Evolutionary conservation across 2,113 vertebrate genomes (phyloP).

Genomic region (Mesitornis unicolor): DNA sequence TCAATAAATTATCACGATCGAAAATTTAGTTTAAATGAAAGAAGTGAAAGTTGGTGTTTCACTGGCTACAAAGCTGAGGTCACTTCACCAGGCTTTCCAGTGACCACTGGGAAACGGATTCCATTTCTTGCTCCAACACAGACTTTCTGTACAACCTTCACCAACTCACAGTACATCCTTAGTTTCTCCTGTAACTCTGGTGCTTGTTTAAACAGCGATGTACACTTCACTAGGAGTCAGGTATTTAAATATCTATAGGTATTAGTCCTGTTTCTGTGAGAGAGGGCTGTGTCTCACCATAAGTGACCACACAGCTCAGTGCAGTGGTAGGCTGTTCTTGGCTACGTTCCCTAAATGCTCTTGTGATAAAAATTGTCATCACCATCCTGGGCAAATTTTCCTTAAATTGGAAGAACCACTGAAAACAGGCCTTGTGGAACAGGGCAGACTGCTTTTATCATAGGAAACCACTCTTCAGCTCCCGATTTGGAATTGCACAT

Average conservation of each 20-base stretch:
- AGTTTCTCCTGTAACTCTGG: background rate
- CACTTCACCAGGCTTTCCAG: background rate
- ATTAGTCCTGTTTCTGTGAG: background rate
- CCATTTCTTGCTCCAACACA: background rate
- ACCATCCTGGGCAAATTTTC: background rate
- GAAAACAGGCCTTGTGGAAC: background rate
- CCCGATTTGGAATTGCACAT: background rate
- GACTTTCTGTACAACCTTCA: background rate
- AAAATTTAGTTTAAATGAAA: background rate
- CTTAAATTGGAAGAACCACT: background rate
- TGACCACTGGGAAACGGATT: accelerated
- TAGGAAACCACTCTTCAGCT: background rate
- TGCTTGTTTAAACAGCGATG: background rate
- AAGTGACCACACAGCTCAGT: background rate
- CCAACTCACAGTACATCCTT: background rate
- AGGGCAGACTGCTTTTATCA: background rate
- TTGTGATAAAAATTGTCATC: background rate
- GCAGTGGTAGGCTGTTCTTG: background rate
- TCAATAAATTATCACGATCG: background rate
- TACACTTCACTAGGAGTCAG: background rate
- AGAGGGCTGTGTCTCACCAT: background rate
- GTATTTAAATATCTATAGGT: background rate
- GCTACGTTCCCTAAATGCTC: background rate
- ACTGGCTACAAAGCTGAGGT: background rate
- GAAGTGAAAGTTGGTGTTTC: background rate